Percentiles rank a stretch among this genome's conserved stretches.
Evolutionary conservation across 64 coral and sea anemone genomes (phyloP).

Genomic region (Pocillopora verrucosa): DNA sequence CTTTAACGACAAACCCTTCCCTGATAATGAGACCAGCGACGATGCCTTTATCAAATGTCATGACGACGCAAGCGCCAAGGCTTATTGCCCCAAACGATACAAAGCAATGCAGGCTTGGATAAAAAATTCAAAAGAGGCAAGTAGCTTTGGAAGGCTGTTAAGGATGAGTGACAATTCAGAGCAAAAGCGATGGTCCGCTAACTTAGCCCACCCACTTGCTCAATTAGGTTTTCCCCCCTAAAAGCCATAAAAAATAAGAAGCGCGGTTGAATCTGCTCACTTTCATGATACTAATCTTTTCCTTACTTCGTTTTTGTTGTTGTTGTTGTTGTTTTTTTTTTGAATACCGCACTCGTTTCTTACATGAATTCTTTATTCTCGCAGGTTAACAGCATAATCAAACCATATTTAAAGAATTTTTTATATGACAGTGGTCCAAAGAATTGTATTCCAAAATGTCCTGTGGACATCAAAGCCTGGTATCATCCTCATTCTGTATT

Average conservation of each 20-base stretch:
- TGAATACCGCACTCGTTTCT: too few relatives aligned
- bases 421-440: slow-evolving; percentile 52
- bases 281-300: too few relatives aligned
- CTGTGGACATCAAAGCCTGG: slow-evolving; percentile 19
- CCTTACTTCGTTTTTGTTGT: background rate
- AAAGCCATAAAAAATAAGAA: too few relatives aligned
- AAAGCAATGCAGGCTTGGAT: slow-evolving; percentile 64
- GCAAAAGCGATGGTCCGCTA: too few relatives aligned
- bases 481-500: slow-evolving; percentile 42
- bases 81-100: slow-evolving; percentile 55
- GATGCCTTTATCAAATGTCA: slow-evolving; percentile 44
- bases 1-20: slow-evolving; percentile 55
- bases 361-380: background rate
- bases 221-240: too few relatives aligned
- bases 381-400: background rate
- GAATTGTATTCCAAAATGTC: slow-evolving; percentile 42
- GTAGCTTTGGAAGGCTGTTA: background rate
- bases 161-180: background rate
- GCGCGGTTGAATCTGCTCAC: too few relatives aligned
- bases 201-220: too few relatives aligned
- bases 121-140: slow-evolving; percentile 34
- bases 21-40: slow-evolving; percentile 31
- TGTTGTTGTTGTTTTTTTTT: background rate
- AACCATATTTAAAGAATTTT: background rate
- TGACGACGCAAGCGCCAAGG: background rate